A percentile compares a stretch with the other conserved stretches of the same genome.
phyloP scores from a whole-genome alignment of 2,888 invertebrate species.

The Syritta pipiens region DNA sequence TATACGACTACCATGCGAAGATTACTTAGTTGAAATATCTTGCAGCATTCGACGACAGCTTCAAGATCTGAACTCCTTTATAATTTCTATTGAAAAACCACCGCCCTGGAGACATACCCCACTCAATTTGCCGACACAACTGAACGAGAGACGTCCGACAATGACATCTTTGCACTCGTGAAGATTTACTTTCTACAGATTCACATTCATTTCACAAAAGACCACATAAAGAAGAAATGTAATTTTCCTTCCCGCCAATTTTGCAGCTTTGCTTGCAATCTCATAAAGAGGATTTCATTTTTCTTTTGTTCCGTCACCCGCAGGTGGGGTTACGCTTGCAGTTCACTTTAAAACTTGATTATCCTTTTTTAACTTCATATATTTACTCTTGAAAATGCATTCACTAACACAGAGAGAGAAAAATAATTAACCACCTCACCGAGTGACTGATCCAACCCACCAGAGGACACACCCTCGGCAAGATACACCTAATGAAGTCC shows the following conservation, averaged over 20 bases:
- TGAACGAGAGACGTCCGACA: neutral
- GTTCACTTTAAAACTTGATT: constrained; percentile 17
- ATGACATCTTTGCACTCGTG: constrained; percentile 29
- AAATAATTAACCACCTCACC: constrained; percentile 18
- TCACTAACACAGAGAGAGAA: no score
- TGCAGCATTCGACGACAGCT: no score
- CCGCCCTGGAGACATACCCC: no score
- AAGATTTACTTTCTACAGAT: constrained; percentile 2
- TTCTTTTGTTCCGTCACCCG: constrained; percentile 10
- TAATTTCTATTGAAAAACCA: no score
- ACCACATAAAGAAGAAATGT: constrained; percentile 32
- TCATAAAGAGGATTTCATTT: constrained; percentile 34
- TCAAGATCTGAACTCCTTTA: no score
- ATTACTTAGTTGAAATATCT: no score
- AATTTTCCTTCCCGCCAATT: constrained; percentile 29
- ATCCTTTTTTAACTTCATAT: constrained; percentile 18
- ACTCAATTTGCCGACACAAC: no score
- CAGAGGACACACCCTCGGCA: constrained; percentile 19
- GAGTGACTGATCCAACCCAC: constrained; percentile 25
- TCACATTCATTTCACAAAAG: constrained; percentile 20
- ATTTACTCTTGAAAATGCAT: no score
- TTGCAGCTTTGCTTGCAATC: neutral
- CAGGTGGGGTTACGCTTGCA: neutral
- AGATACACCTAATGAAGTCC: constrained; percentile 44
- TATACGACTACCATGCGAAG: no score